Percentiles rank a stretch among this genome's conserved stretches.
These are phyloP conservation scores for Microcaecilia unicolor DNA, from an alignment of 2,797 vertebrate genomes.

Conservation along the genomic window DNA sequence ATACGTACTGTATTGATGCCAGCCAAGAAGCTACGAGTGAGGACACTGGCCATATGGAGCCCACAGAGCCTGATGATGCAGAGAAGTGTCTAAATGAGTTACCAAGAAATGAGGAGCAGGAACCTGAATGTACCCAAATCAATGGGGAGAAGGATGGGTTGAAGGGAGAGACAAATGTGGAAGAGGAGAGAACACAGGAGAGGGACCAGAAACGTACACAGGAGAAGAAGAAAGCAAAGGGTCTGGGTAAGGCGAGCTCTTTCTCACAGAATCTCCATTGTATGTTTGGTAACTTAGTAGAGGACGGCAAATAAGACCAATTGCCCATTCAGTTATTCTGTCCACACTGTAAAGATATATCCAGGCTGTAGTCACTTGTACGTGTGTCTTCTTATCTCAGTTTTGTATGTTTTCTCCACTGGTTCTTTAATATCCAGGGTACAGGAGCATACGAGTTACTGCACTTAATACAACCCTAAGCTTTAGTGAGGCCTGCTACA, in stretches of 20 bases:
- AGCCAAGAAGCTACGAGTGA: conserved; percentile 51
- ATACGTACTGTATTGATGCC: conserved; percentile 78
- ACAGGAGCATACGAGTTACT: too few species aligned
- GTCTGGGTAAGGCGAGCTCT: conserved; percentile 82
- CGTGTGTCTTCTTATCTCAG: too few species aligned
- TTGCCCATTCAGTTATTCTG: too few species aligned
- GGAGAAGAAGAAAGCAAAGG: conserved; percentile 93
- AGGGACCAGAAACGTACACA: conserved; percentile 79
- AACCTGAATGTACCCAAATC: conserved; percentile 55
- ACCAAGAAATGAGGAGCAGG: conserved; percentile 59
- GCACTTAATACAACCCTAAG: too few species aligned
- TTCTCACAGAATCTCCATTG: too few species aligned
- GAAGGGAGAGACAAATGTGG: conserved; percentile 36
- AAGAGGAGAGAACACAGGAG: conserved; percentile 55
- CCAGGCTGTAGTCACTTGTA: too few species aligned
- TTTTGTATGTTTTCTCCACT: not conserved
- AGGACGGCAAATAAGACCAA: too few species aligned
- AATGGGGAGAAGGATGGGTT: conserved; percentile 69
- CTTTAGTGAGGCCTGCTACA: too few species aligned
- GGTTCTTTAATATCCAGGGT: too few species aligned
- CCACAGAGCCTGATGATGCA: conserved; percentile 44
- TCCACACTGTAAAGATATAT: too few species aligned
- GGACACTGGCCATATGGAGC: too few species aligned
- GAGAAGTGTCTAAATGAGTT: conserved; percentile 47
- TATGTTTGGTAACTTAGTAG: too few species aligned